Conservation (phyloP, 2,888 invertebrate genomes). For the Masnerella sp. region DNA sequence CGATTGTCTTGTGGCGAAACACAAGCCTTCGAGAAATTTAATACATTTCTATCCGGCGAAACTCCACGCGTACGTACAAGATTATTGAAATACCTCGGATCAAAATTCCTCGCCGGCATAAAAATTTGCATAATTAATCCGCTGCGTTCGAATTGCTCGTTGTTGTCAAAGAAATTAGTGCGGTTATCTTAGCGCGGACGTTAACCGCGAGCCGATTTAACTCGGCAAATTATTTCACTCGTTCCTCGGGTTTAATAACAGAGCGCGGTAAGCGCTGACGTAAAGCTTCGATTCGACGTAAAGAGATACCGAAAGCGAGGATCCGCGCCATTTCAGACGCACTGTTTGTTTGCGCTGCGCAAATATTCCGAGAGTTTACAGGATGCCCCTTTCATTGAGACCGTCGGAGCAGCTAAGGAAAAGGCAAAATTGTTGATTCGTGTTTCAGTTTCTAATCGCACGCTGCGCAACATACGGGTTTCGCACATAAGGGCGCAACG, state of each 20-base stretch:
- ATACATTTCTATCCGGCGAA: slow-evolving; percentile 18
- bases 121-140: slow-evolving; percentile 50
- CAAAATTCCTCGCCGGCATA: slow-evolving; percentile 13
- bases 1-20: slow-evolving; percentile 26
- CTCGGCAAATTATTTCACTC: slow-evolving; percentile 60
- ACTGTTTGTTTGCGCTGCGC: slow-evolving; percentile 63
- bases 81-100: slow-evolving; percentile 3
- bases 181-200: slow-evolving; percentile 20
- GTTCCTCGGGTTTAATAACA: slow-evolving; percentile 67
- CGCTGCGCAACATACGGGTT: slow-evolving; percentile 32
- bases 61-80: too few relatives aligned
- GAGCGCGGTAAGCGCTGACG: slow-evolving; percentile 14
- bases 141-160: slow-evolving; percentile 23
- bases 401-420: slow-evolving; percentile 30
- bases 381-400: slow-evolving; percentile 33
- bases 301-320: slow-evolving; percentile 49
- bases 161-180: slow-evolving; percentile 34
- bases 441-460: slow-evolving; percentile 33
- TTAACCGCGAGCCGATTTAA: slow-evolving; percentile 22
- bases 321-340: slow-evolving; percentile 61
- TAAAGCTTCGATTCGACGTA: slow-evolving; percentile 5
- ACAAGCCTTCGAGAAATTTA: slow-evolving; percentile 32
- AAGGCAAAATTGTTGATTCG: slow-evolving; percentile 44
- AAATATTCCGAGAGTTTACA: slow-evolving; percentile 63
- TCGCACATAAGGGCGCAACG: slow-evolving; percentile 25